Evolutionary conservation across 2,113 vertebrate genomes (phyloP).

Genomic region (Elgaria multicarinata): DNA sequence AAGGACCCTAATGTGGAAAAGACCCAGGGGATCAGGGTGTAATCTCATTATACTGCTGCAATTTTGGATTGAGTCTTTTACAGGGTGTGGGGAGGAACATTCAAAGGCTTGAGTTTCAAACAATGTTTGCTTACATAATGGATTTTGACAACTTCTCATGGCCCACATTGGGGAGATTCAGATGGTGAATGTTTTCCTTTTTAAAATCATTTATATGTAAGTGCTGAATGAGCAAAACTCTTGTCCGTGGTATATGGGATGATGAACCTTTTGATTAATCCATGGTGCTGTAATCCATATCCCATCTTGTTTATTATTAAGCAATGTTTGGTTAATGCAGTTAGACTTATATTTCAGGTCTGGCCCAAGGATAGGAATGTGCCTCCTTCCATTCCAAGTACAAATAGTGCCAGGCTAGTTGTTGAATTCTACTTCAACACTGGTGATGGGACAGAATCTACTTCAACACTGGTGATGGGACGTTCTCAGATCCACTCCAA

Average conservation of each 20-base stretch:
- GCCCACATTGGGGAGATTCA: background rate
- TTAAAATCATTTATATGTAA: background rate
- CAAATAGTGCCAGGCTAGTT: too few species aligned
- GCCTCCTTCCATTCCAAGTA: too few species aligned
- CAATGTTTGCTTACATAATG: background rate
- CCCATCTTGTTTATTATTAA: background rate
- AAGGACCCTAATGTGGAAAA: background rate
- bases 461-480: too few species aligned
- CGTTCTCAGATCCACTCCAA: too few species aligned
- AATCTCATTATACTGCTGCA: background rate
- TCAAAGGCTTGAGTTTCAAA: background rate
- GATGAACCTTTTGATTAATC: background rate
- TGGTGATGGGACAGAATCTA: too few species aligned
- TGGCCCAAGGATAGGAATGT: too few species aligned
- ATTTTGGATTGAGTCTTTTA: background rate
- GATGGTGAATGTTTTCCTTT: background rate
- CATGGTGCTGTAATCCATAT: background rate
- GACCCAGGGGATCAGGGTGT: background rate
- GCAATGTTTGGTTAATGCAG: background rate
- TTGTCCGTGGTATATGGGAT: background rate
- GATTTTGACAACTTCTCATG: background rate
- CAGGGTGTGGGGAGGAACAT: background rate
- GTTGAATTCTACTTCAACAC: too few species aligned
- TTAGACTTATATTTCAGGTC: background rate
- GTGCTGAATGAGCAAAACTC: background rate